phyloP scores from a whole-genome alignment of 2,888 invertebrate species.

The Pseudococcus longispinus region DNA sequence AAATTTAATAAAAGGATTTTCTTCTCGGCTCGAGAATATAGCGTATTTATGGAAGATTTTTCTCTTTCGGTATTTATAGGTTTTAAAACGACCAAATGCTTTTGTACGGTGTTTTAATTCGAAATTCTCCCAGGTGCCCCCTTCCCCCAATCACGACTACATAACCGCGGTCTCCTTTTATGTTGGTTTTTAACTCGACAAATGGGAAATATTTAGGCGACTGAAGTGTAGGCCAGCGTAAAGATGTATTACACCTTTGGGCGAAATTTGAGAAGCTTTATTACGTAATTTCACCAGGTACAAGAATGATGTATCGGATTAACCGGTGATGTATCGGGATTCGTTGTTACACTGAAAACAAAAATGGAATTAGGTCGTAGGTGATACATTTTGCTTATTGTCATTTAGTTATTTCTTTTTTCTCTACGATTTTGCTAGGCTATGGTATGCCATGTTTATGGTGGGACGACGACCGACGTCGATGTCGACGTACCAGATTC shows the following conservation, averaged over 20 bases:
- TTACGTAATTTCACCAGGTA: neutral
- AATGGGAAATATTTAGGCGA: neutral
- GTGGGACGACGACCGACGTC: neutral
- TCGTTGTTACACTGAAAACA: neutral
- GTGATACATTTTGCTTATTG: conserved; percentile 26
- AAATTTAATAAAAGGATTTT: conserved; percentile 20
- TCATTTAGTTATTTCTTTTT: neutral
- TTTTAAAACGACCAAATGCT: neutral
- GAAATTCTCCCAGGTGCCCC: neutral
- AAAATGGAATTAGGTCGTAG: conserved; percentile 18
- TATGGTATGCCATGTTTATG: neutral
- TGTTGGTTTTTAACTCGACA: conserved; percentile 4
- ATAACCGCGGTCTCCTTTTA: neutral
- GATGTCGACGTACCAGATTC: neutral
- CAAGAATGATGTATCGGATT: conserved; percentile 18
- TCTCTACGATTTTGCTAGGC: neutral
- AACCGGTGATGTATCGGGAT: conserved; percentile 2
- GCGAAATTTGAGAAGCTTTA: neutral
- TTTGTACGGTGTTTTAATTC: neutral
- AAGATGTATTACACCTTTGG: conserved; percentile 17
- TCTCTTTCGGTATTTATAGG: neutral
- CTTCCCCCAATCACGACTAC: neutral
- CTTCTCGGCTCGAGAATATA: neutral
- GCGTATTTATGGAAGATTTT: neutral
- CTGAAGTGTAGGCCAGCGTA: neutral